Percentiles rank a stretch among this genome's conserved stretches.
Conservation (phyloP, 2,113 vertebrate species). For the Scophthalmus maximus region DNA sequence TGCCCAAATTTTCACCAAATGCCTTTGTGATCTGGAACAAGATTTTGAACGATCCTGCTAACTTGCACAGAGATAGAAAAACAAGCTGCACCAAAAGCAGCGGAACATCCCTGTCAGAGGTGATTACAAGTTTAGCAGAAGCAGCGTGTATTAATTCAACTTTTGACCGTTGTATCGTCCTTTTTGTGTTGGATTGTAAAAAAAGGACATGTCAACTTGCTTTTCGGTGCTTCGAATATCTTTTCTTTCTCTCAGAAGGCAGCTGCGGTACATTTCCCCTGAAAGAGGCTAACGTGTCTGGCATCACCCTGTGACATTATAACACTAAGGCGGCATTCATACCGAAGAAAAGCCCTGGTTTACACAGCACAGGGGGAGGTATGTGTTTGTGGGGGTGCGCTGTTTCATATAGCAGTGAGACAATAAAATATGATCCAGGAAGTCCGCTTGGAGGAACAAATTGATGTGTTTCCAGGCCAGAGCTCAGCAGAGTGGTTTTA, state of each 20-base stretch:
- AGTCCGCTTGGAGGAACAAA: constrained; percentile 1
- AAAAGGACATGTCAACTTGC: not conserved
- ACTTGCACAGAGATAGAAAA: not conserved
- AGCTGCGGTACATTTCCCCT: constrained; percentile 26
- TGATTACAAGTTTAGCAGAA: not conserved
- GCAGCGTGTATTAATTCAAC: not conserved
- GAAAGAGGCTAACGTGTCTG: not conserved
- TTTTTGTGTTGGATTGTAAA: not conserved
- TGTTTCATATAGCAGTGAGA: constrained; percentile 10
- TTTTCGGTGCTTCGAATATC: not conserved
- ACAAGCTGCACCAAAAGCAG: not conserved
- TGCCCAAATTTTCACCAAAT: constrained; percentile 13
- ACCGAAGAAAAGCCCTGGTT: not conserved
- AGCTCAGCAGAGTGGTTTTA: not conserved
- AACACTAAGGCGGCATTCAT: constrained; percentile 1
- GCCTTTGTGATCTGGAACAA: constrained; percentile 5
- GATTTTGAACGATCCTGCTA: constrained; percentile 18
- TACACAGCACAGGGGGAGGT: not conserved
- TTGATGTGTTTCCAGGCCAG: not conserved
- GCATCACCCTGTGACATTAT: constrained; percentile 15
- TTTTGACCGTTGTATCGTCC: not conserved
- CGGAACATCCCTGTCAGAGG: not conserved
- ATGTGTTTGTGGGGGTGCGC: not conserved
- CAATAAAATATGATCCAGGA: constrained; percentile 4
- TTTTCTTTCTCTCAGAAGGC: constrained; percentile 10